A percentile compares a stretch with the other conserved stretches of the same genome.
Evolutionary conservation across 2,888 invertebrate genomes (phyloP).

Genomic region (Pegoplata infirma): DNA sequence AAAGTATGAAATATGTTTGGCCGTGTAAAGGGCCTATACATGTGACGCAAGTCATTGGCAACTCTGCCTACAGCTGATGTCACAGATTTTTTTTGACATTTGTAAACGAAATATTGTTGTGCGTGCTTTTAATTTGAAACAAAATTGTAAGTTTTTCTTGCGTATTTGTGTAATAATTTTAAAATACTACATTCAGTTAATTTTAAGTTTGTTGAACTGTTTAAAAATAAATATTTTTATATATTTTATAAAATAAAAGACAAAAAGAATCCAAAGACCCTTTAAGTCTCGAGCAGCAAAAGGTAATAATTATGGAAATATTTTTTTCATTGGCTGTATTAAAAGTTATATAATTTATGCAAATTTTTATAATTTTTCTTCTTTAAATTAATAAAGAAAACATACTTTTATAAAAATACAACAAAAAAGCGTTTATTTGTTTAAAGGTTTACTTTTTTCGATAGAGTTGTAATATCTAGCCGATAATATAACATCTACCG

Average conservation of each 20-base stretch:
- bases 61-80: conserved; percentile 27
- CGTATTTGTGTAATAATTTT: background rate
- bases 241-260: background rate
- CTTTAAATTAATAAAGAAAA: too few species aligned
- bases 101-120: conserved; percentile 7
- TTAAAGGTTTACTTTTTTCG: background rate
- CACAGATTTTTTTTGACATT: conserved; percentile 13
- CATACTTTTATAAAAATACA: too few species aligned
- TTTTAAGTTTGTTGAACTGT: background rate
- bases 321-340: conserved; percentile 24
- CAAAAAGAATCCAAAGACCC: background rate
- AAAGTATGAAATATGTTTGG: too few species aligned
- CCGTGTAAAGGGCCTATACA: too few species aligned
- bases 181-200: background rate
- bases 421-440: too few species aligned
- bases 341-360: conserved; percentile 50
- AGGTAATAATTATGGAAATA: conserved; percentile 46
- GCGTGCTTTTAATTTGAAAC: conserved; percentile 20
- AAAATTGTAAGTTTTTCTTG: conserved; percentile 15
- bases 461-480: background rate
- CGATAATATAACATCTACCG: too few species aligned
- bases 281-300: conserved; percentile 16
- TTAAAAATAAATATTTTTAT: background rate
- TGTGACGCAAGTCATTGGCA: too few species aligned
- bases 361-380: too few species aligned